phyloP scores from a whole-genome alignment of 2,113 vertebrate species.

The Chitala chitala region DNA sequence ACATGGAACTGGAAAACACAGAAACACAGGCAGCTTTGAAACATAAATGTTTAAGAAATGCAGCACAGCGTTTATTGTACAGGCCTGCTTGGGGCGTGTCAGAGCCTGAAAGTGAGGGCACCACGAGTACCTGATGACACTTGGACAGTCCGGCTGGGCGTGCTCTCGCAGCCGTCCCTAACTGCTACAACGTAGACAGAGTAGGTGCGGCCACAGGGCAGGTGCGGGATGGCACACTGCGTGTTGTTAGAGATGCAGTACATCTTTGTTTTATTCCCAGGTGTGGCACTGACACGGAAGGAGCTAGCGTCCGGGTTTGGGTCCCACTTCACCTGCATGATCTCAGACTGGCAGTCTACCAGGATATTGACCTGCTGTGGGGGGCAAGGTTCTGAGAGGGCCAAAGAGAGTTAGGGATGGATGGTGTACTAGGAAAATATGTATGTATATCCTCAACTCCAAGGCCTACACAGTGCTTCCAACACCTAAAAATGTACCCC shows the following conservation, averaged over 20 bases:
- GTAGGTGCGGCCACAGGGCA: constrained; percentile 56
- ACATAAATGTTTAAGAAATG: neutral
- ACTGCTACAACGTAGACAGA: constrained; percentile 47
- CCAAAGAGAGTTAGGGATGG: neutral
- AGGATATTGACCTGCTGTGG: constrained; percentile 45
- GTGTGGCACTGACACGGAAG: constrained; percentile 45
- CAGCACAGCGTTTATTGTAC: no score
- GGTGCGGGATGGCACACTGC: constrained; percentile 41
- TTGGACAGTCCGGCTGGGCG: constrained; percentile 31
- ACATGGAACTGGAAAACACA: constrained; percentile 55
- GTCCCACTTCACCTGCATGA: constrained; percentile 51
- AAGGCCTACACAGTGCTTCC: no score
- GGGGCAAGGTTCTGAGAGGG: constrained; percentile 50
- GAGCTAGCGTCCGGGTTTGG: constrained; percentile 39
- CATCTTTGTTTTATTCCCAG: constrained; percentile 27
- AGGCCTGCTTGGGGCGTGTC: neutral
- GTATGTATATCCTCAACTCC: neutral
- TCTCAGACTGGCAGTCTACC: constrained; percentile 37
- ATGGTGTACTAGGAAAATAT: neutral
- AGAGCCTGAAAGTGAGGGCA: neutral
- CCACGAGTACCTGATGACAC: constrained; percentile 51
- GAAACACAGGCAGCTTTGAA: constrained; percentile 12
- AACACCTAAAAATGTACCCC: no score
- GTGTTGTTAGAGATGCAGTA: constrained; percentile 46
- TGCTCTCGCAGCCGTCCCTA: constrained; percentile 47